A percentile compares a stretch with the other conserved stretches of the same genome.
Evolutionary conservation across 2,888 invertebrate species (phyloP).

Genomic region (Himalopsyche japonica): DNA sequence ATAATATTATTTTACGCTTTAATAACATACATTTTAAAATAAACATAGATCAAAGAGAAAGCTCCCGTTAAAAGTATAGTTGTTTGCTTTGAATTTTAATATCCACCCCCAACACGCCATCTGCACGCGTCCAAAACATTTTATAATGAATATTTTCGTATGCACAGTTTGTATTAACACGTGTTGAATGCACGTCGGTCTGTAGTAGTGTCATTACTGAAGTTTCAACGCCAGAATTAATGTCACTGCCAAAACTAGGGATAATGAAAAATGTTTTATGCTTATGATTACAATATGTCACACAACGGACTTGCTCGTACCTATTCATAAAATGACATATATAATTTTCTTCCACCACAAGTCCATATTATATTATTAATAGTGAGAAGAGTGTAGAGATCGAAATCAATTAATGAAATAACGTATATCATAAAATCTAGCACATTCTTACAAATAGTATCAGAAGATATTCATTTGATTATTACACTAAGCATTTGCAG

Average conservation of each 20-base stretch:
- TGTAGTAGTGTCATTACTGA: background rate
- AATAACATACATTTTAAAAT: too few species aligned
- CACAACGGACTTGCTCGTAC: too few species aligned
- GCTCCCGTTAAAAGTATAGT: background rate
- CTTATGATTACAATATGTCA: background rate
- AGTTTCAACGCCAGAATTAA: background rate
- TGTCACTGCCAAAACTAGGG: background rate
- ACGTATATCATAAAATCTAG: too few species aligned
- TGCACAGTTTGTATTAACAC: background rate
- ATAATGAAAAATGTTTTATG: background rate
- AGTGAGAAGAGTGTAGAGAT: too few species aligned
- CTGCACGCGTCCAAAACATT: background rate
- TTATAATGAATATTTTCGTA: background rate
- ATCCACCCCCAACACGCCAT: background rate
- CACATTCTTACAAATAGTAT: too few species aligned
- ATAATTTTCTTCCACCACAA: too few species aligned
- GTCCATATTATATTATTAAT: too few species aligned
- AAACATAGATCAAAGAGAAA: background rate
- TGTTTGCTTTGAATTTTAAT: background rate
- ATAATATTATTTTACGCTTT: too few species aligned
- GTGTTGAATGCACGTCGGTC: background rate
- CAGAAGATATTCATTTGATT: too few species aligned
- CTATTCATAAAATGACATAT: too few species aligned
- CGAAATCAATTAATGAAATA: too few species aligned
- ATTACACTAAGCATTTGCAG: too few species aligned